Evolutionary conservation across 2,888 invertebrate genomes (phyloP), one percentile per base, ranked within the genome.

Genomic region (Aleiodes alternator): DNA sequence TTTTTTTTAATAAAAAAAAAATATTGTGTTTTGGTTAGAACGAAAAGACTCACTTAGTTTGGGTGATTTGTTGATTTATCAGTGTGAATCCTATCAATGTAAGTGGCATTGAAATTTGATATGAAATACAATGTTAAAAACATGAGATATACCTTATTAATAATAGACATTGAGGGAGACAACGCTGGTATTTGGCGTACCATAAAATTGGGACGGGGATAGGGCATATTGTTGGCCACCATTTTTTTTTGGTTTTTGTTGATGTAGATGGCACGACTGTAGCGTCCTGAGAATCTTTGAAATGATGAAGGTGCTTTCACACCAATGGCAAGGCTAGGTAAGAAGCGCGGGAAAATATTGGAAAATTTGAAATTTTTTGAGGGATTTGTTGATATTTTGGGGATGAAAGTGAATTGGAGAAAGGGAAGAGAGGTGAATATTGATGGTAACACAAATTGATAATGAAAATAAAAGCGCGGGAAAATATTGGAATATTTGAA

Each of bases 221-320:
- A 87, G 86, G 86, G 86, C 88, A 88, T 88, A 85, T 85, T 86
- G 86, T 86, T 82, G 82, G 83, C 87, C 85, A 85, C 88, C 89
- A 89, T 89, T 84, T 88, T 88, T 34, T 34, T 34, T 23, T 23
- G 23, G 23, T 23, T 34, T 88, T 87, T 73, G 88, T 88, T 87
- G 86, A 85, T 82, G 82, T 84, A 86, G 88, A 82, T 86, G 87
- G 84, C 89, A 87, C 84, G 5, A 11, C 77, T 8, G 43, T 34
- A 4, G 34, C 34, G 23, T 2, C 2, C 23, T 23, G 23, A 23
- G 23, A 23, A 23, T 23, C 1, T 23, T 23, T 23, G 23, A 23
- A 23, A 23, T 23, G 23, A 23, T 23, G 2, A 23, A 23, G 23
- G 23, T 23, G 23, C 23, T 2, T 23, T 23, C 23, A 23, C 23